Conservation (phyloP, 1,140 invertebrate species). For the Zaprionus inermis region DNA sequence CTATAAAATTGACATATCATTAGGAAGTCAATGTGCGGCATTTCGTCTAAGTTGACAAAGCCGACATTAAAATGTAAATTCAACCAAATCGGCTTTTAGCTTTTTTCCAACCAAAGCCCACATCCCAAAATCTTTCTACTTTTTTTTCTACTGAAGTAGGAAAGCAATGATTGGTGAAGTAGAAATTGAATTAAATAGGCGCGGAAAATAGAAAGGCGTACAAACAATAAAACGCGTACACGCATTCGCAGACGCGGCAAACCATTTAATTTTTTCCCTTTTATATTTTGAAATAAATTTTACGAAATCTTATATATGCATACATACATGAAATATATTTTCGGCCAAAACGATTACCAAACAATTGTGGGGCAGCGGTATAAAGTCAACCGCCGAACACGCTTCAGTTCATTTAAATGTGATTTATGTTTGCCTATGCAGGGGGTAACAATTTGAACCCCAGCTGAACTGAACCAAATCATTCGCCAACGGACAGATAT, state of each 20-base stretch:
- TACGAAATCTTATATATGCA: conserved; percentile 1
- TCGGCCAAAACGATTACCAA: conserved; percentile 45
- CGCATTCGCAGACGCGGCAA: conserved; percentile 33
- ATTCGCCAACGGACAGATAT: conserved; percentile 22
- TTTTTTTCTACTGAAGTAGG: conserved; percentile 13
- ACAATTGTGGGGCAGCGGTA: conserved; percentile 39
- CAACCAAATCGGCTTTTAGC: conserved; percentile 40
- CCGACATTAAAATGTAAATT: conserved; percentile 45
- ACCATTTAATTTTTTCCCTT: conserved; percentile 28
- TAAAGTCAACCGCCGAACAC: conserved; percentile 37
- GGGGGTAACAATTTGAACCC: conserved; percentile 5
- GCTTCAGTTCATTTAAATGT: conserved; percentile 63
- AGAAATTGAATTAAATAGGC: conserved; percentile 49
- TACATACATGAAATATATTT: conserved; percentile 21
- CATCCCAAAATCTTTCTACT: neutral
- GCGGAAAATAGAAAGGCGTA: conserved; percentile 27
- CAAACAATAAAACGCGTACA: conserved; percentile 25
- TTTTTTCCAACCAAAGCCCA: conserved; percentile 16
- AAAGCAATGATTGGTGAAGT: conserved; percentile 25
- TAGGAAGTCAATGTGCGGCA: neutral
- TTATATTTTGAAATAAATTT: conserved; percentile 5
- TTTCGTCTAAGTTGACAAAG: conserved; percentile 27
- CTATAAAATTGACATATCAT: conserved; percentile 4
- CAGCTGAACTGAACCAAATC: conserved; percentile 25
- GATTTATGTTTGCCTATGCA: conserved; percentile 43